Evolutionary conservation across 2,113 vertebrate genomes (phyloP).

Genomic region (Otocyon megalotis): DNA sequence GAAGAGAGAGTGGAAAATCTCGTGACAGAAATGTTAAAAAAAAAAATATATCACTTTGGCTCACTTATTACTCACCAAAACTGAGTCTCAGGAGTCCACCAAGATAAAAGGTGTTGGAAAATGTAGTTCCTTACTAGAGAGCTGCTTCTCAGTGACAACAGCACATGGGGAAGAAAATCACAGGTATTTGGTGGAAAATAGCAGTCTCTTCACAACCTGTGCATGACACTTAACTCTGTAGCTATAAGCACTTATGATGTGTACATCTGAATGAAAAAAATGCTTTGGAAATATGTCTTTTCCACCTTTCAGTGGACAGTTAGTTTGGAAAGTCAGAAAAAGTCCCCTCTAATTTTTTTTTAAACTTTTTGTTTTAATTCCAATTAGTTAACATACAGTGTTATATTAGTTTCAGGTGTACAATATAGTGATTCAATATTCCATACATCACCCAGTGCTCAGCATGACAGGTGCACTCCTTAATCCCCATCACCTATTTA

Average conservation of each 20-base stretch:
- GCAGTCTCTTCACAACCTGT: accelerated
- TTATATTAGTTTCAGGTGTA: neutral
- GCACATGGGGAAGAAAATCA: neutral
- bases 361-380: neutral
- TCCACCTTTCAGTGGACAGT: neutral
- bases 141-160: neutral
- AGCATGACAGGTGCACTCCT: neutral
- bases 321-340: neutral
- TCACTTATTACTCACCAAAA: neutral
- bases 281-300: neutral
- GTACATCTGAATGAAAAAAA: neutral
- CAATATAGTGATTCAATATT: neutral
- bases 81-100: neutral
- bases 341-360: neutral
- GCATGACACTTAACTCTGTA: neutral
- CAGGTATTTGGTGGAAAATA: neutral
- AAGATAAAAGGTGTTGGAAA: neutral
- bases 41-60: neutral
- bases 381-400: neutral
- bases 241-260: neutral
- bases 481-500: neutral
- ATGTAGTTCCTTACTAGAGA: neutral
- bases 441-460: neutral
- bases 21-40: neutral
- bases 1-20: neutral